These are phyloP conservation scores for Acromyrmex heyeri DNA, from an alignment of 1,140 invertebrate species.

Conservation along the genomic window DNA sequence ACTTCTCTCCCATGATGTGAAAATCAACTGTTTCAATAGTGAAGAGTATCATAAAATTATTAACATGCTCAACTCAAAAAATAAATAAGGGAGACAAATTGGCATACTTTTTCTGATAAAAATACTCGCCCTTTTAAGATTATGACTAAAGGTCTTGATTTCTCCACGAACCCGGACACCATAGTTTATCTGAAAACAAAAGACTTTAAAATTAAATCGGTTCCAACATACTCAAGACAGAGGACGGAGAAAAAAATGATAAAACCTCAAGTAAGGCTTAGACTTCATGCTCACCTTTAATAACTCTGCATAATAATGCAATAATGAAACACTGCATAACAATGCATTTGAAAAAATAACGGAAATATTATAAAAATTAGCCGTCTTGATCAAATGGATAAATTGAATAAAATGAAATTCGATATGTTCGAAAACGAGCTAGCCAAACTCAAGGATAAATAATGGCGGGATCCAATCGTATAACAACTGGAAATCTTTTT, in stretches of 20 bases:
- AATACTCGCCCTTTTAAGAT: neutral
- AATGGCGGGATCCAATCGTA: too few species aligned
- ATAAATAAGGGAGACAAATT: too few species aligned
- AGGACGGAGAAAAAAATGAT: neutral
- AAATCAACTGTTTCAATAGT: neutral
- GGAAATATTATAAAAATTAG: neutral
- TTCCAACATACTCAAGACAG: neutral
- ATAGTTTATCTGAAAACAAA: neutral
- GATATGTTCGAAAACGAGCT: too few species aligned
- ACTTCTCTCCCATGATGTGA: too few species aligned
- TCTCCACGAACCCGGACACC: neutral
- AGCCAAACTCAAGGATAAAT: too few species aligned
- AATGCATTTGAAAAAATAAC: too few species aligned
- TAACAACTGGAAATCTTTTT: too few species aligned
- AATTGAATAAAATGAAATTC: too few species aligned
- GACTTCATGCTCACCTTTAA: neutral
- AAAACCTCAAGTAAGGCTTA: neutral
- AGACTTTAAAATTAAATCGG: neutral
- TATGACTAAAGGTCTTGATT: constrained; percentile 32
- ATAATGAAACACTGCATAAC: too few species aligned
- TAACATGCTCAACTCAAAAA: too few species aligned
- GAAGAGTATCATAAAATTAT: neutral
- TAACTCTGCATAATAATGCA: neutral
- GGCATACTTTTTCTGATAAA: neutral
- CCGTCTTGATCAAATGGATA: too few species aligned